Base-by-base conservation (phyloP, 2,888 invertebrate species). In the Tillus elongatus region DNA sequence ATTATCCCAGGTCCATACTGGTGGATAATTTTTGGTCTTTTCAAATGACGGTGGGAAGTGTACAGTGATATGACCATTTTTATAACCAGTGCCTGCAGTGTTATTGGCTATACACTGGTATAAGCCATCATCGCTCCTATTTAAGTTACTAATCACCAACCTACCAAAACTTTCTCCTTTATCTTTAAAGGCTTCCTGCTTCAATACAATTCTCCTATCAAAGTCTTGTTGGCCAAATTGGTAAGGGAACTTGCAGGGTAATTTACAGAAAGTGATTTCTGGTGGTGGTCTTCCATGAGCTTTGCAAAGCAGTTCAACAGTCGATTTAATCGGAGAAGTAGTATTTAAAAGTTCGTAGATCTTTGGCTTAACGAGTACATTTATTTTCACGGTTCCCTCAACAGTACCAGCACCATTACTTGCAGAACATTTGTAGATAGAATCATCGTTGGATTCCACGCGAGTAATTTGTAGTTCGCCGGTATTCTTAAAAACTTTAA, bases 61-160 rank as follows among this genome's bases (percentile, higher is more conserved):
- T 2, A 90, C 82, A 1, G 81, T 79, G 35, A 91, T 69, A 57
- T 90, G 89, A 0, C 88, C 90, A 51, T 83, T 87, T 56, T 75
- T 80, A 46, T 75, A 77, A 2, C 79, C 79, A 37, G 42, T 49
- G 12, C 82, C 88, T 13, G 86, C 88, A 55, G 77, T 74, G 56
- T 90, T 91, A 52, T 74, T 72, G 3, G 90, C 90, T 33, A 85
- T 73, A 58, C 92, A 92, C 57, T 84, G 85, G 60, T 92, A 92
- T 4, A 92, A 70, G 0, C 91, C 92, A 61, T 92, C 92, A 61
- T 92, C 86, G 2, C 73, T 71, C 42, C 84, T 72, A 35, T 73
- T 71, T 9, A 82, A 56, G 34, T 75, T 73, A 1, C 70, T 60
- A 49, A 92, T 82, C 19, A 73, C 75, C 41, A 92, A 66, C 2